Percentiles rank a stretch among this genome's conserved stretches.
These are phyloP conservation scores for Rhagologus leucostigma DNA, from an alignment of 2,113 vertebrate species.

Conservation along the genomic window DNA sequence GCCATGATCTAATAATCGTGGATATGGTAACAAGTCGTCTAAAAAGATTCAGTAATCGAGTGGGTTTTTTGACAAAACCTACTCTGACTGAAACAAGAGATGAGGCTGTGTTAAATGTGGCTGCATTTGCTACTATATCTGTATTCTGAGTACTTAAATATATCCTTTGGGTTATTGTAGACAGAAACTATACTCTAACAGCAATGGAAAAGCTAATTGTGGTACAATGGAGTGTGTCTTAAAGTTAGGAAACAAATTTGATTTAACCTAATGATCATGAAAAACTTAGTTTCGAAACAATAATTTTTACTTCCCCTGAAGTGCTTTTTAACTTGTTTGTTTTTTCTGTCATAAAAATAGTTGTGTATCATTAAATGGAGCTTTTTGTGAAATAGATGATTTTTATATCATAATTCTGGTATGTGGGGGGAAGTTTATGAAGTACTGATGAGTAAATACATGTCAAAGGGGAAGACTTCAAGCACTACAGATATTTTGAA, in stretches of 20 bases:
- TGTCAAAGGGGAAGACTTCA: not conserved
- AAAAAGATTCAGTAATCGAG: slow-evolving; percentile 61
- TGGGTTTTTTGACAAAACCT: slow-evolving; percentile 39
- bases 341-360: not conserved
- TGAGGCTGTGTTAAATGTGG: not conserved
- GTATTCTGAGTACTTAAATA: not conserved
- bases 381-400: not conserved
- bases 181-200: not conserved
- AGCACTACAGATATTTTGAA: not conserved
- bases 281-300: not conserved
- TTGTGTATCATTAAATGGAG: not conserved
- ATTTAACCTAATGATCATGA: not conserved
- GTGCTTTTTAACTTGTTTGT: not conserved
- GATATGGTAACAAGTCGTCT: slow-evolving; percentile 56
- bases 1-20: slow-evolving; percentile 62
- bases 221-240: not conserved
- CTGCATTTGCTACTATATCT: not conserved
- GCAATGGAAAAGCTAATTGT: not conserved
- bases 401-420: not conserved
- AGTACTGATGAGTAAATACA: not conserved
- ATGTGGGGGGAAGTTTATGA: not conserved
- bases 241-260: not conserved
- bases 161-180: not conserved
- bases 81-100: slow-evolving; percentile 47
- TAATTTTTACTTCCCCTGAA: not conserved